phyloP scores from a whole-genome alignment of 1,140 invertebrate genomes.

The Anthonomus grandis region DNA sequence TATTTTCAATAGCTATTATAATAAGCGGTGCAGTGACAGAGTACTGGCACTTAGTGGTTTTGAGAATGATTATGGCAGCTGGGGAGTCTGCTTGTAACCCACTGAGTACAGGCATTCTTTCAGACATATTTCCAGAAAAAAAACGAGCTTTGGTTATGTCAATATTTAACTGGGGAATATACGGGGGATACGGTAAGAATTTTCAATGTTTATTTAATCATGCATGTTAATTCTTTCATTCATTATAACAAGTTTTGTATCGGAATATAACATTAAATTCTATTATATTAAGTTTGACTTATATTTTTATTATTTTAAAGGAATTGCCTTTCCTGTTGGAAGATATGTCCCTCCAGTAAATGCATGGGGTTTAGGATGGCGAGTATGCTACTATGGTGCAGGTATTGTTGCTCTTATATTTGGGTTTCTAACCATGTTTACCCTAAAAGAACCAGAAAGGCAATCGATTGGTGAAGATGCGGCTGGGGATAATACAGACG shows the following conservation, averaged over 20 bases:
- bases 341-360: conserved; percentile 79
- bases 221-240: too few species aligned
- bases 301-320: conserved; percentile 19
- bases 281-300: neutral
- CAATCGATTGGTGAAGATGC: conserved; percentile 67
- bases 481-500: conserved; percentile 36
- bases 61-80: conserved; percentile 82
- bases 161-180: conserved; percentile 95
- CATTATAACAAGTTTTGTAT: too few species aligned
- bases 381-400: conserved; percentile 80
- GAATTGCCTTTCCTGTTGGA: conserved; percentile 84
- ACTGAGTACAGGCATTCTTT: conserved; percentile 79
- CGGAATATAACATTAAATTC: conserved; percentile 1
- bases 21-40: conserved; percentile 78
- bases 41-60: conserved; percentile 86
- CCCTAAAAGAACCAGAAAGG: conserved; percentile 73
- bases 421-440: conserved; percentile 68
- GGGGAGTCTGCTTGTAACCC: conserved; percentile 90
- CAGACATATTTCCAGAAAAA: conserved; percentile 79
- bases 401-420: conserved; percentile 78
- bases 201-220: too few species aligned
- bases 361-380: conserved; percentile 81
- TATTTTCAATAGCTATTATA: conserved; percentile 79
- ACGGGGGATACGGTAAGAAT: conserved; percentile 83
- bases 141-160: conserved; percentile 85